Conservation (phyloP, 2,113 vertebrate species). For the Xiphias gladius region DNA sequence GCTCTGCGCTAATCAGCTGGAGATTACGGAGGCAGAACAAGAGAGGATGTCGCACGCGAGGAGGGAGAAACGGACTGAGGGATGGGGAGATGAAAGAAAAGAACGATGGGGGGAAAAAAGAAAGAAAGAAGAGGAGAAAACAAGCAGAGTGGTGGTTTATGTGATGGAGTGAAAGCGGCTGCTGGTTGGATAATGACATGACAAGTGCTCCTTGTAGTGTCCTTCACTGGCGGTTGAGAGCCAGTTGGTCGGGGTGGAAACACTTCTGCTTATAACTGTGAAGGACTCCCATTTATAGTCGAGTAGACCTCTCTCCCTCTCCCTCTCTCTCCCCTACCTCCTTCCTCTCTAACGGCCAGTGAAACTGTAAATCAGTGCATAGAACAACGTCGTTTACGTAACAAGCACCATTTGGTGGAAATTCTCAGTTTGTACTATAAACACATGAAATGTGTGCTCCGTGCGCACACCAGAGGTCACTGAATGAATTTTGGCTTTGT, state of each 20-base stretch:
- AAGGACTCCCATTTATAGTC: constrained; percentile 49
- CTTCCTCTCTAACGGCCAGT: not conserved
- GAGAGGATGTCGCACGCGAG: not conserved
- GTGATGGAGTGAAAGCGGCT: constrained; percentile 1
- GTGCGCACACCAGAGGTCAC: no score
- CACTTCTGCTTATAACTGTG: constrained; percentile 54
- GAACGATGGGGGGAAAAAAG: not conserved
- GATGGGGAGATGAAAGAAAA: not conserved
- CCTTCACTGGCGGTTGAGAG: constrained; percentile 52
- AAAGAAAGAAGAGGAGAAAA: not conserved
- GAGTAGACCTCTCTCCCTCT: constrained; percentile 5
- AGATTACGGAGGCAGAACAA: constrained; percentile 24
- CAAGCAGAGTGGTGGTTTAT: not conserved
- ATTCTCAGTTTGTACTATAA: no score
- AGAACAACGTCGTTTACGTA: not conserved
- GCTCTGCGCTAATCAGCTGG: constrained; percentile 32
- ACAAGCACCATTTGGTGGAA: not conserved
- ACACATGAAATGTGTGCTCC: no score
- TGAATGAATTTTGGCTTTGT: no score
- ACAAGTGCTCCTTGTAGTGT: constrained; percentile 47
- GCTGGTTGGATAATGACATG: constrained; percentile 43
- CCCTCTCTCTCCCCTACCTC: not conserved
- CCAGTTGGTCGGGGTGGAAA: constrained; percentile 33
- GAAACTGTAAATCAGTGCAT: not conserved
- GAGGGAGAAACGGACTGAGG: not conserved